Percentiles rank a stretch among this genome's conserved stretches.
phyloP scores from a whole-genome alignment of 2,888 invertebrate species.

The Heteromurus nitidus region DNA sequence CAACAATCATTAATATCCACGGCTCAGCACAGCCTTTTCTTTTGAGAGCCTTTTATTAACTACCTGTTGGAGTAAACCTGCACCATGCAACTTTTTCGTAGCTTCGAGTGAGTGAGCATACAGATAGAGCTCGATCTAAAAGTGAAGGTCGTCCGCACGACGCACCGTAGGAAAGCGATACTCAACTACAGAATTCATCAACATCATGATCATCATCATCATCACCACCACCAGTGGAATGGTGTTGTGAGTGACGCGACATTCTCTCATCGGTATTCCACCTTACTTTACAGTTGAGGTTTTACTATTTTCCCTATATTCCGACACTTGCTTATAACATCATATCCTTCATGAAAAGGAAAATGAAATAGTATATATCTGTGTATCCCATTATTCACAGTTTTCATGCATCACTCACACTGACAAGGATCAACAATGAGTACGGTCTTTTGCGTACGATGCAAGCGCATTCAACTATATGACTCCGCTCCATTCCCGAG shows the following conservation, averaged over 20 bases:
- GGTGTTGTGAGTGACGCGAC: conserved; percentile 56
- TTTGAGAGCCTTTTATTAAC: conserved; percentile 49
- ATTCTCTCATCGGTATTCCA: conserved; percentile 46
- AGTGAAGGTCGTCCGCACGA: conserved; percentile 45
- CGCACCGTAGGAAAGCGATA: conserved; percentile 42
- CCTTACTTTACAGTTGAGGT: conserved; percentile 2
- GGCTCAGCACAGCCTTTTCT: conserved; percentile 29
- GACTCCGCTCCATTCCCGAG: too few species aligned
- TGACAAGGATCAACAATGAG: conserved; percentile 36
- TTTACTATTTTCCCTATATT: neutral
- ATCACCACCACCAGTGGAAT: too few species aligned
- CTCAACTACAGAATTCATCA: conserved; percentile 52
- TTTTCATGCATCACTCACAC: conserved; percentile 29
- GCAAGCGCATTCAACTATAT: too few species aligned
- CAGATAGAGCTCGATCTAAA: conserved; percentile 14
- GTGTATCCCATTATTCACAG: neutral
- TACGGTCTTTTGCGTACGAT: conserved; percentile 10
- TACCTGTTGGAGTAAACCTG: conserved; percentile 45
- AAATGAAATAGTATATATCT: neutral
- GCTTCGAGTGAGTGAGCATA: neutral
- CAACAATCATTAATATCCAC: conserved; percentile 43
- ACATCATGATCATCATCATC: conserved; percentile 37
- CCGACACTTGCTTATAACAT: neutral
- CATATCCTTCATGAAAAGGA: neutral
- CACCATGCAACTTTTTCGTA: neutral